Evolutionary conservation across 2,113 vertebrate genomes (phyloP), one percentile per base, ranked within the genome.

Genomic region (Dicrurus megarhynchus): DNA sequence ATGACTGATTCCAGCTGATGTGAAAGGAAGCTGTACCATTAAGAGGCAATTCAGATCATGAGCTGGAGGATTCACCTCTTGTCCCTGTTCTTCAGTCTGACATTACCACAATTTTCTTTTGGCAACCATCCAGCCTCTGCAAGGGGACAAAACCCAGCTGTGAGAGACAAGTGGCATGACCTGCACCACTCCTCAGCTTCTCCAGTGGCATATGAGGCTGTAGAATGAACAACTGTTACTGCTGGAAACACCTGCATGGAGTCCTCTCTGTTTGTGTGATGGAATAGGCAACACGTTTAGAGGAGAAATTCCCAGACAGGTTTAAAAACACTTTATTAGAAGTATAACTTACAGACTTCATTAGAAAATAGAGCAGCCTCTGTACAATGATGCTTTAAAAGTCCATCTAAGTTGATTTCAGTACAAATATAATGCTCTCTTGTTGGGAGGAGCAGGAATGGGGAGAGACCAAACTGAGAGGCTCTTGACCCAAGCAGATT

Each of bases 261-360:
- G 44, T 27, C 44, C 32, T 60, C 33, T 32, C 49, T 39, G 64
- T 18, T 47, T 41, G 32, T 41, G 22, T 61, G 56, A 55, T 39
- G 59, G 37, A 24, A 12, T 32, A 65, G 28, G 30, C 44, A 82
- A 56, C 4, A 37, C 52, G 15, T 65, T 65, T 37, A 67, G 24
- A 67, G 16, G 6, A 90, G 33, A 87, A 79, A 89, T 49, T 65
- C 37, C 16, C 65, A 84, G 30, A 41, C 9, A 65, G 10, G 23
- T 80, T 60, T 70, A 49, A 83, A 94, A 95, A 13, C 26, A 63
- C 37, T 97, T 96, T 96, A 97, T 95, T 97, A 90, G 88, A 95
- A 95, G 86, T 86, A 92, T 89, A 96, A 95, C 50, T 97, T 95
- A 86, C 89, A 90, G 55, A 84, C 24, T 77, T 84, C 13, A 28